These are phyloP conservation scores for Vombatus ursinus DNA, from an alignment of 2,113 vertebrate species.

Conservation along the genomic window DNA sequence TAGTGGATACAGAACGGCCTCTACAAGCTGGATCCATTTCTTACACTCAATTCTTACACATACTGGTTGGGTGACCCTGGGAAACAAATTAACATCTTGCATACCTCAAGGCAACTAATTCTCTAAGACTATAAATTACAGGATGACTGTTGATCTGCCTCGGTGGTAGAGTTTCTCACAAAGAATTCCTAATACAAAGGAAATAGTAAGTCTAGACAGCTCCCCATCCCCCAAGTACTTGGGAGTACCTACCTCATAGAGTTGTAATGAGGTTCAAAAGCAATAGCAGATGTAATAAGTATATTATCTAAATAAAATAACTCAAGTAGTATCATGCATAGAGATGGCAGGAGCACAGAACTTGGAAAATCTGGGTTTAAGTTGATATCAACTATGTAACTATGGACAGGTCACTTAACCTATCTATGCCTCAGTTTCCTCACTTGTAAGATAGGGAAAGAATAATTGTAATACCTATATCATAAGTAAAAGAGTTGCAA, in stretches of 20 bases:
- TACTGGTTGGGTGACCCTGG: neutral
- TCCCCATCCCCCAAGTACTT: neutral
- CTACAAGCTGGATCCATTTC: neutral
- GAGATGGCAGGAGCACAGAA: neutral
- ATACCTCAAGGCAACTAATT: neutral
- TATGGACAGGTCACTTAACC: neutral
- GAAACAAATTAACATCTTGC: neutral
- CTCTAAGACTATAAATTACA: neutral
- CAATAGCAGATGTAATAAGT: neutral
- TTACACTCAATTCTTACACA: neutral
- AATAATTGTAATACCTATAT: neutral
- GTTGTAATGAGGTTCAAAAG: neutral
- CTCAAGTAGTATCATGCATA: neutral
- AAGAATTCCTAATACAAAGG: neutral
- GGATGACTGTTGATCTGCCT: neutral
- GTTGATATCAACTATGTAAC: neutral
- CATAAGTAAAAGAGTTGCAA: neutral
- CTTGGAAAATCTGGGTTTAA: neutral
- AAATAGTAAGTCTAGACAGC: neutral
- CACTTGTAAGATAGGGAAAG: neutral
- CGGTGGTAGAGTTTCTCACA: neutral
- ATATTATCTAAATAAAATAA: neutral
- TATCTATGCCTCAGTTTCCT: neutral
- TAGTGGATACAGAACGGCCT: neutral
- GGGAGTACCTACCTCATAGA: neutral